A percentile compares a stretch with the other conserved stretches of the same genome.
These are phyloP conservation scores for Listrodromus nycthemerus DNA, from an alignment of 2,888 invertebrate species.

Conservation along the genomic window DNA sequence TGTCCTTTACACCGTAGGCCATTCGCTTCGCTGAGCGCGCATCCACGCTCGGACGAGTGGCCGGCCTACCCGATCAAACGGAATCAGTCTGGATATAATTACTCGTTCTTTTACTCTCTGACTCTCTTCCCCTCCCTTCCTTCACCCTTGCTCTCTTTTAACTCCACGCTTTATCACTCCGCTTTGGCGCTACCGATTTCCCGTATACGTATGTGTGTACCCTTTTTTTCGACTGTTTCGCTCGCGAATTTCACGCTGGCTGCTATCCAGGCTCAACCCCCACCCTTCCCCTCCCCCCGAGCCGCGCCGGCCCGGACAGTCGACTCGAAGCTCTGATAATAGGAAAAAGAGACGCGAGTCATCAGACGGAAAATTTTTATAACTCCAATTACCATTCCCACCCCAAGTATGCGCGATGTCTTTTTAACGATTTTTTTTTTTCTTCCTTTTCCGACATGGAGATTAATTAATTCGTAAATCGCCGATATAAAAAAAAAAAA, in stretches of 20 bases:
- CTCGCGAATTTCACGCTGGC: conserved; percentile 11
- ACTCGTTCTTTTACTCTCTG: conserved; percentile 61
- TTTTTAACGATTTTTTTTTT: background rate
- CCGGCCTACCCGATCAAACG: conserved; percentile 66
- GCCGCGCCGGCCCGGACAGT: conserved; percentile 9
- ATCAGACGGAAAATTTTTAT: conserved; percentile 6
- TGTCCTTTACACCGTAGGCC: conserved; percentile 79
- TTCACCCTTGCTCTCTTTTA: conserved; percentile 22
- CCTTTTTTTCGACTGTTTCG: conserved; percentile 37
- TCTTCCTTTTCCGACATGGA: background rate
- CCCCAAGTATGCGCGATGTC: background rate
- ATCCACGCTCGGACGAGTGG: conserved; percentile 52
- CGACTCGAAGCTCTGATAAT: conserved; percentile 13
- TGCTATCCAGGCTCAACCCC: background rate
- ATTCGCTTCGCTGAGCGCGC: conserved; percentile 53
- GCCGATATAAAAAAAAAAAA: too few relatives aligned
- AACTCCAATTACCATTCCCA: background rate
- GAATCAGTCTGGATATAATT: conserved; percentile 67
- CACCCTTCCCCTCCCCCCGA: background rate
- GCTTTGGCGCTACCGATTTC: conserved; percentile 33
- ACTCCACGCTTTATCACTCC: conserved; percentile 46
- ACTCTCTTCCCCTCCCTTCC: conserved; percentile 27
- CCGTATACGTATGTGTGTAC: conserved; percentile 1
- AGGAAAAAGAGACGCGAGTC: background rate
- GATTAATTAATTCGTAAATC: background rate